Evolutionary conservation across 2,888 invertebrate species (phyloP), one percentile per base, ranked within the genome.

Genomic region (Eupithecia inturbata): DNA sequence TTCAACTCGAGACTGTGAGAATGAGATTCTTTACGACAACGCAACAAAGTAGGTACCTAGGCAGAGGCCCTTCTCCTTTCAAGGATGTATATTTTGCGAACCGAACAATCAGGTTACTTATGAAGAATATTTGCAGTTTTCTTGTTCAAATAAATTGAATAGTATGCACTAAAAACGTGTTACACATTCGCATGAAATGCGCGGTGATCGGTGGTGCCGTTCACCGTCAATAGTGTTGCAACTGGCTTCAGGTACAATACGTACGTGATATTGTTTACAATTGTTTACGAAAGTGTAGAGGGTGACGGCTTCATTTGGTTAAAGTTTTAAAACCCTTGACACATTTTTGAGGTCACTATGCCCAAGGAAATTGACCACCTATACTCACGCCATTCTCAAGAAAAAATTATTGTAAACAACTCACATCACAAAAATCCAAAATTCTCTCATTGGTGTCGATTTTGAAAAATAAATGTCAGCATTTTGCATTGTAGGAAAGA

Each of bases 201-300:
- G 67, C 63, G 67, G 72, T 72, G 71, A 72, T 63, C 22, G 19
- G 80, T 78, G 73, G 81, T 82, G 80, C 84, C 82, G 80, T 81
- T 84, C 84, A 83, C 84, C 77, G 84, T 81, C 84, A 81, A 85
- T 83, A 82, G 69, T 93, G 92, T 85, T 83, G 93, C 91, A 92
- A 92, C 85, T 72, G 78, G 92, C 85, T 73, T 76, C 53, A 57
- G 53, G 62, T 63, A 60, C 14, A 31, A n/a, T 22, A 53, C 49
- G 70, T 68, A 88, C 93, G 92, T 92, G 93, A 90, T 91, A 84
- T 85, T 88, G 87, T 88, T 93, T 89, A 88, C 85, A 92, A 92
- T 89, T 83, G 71, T 91, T 91, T 91, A 91, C 91, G 92, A 93
- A 93, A 93, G 91, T 89, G 80, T 79, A 67, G 45, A 41, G 22